Evolutionary conservation across 2,113 vertebrate species (phyloP).

Genomic region (Nettapus auritus): DNA sequence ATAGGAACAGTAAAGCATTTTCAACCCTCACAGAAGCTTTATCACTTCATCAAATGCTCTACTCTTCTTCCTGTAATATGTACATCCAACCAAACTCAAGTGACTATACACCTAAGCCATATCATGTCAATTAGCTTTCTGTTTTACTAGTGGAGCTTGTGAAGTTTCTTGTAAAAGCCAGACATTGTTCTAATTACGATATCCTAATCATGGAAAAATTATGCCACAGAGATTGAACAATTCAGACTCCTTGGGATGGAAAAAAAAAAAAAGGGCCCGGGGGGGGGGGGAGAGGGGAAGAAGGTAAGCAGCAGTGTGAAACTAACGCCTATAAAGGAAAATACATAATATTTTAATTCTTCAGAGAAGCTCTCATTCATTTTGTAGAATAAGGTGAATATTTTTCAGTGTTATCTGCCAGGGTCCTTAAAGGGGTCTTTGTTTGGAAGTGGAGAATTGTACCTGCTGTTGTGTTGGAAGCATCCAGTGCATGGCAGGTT

Average conservation of each 20-base stretch:
- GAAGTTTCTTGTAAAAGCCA: background rate
- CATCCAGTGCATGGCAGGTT: conserved; percentile 62
- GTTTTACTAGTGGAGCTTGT: background rate
- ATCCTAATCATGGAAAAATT: background rate
- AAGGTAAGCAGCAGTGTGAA: background rate
- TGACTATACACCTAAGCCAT: background rate
- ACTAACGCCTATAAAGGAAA: background rate
- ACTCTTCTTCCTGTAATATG: background rate
- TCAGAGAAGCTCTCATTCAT: background rate
- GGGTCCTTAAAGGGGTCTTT: background rate
- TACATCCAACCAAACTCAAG: background rate
- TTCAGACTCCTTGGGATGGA: no score
- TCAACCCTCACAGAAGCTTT: background rate
- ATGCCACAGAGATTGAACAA: background rate
- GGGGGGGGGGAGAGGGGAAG: background rate
- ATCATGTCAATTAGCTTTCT: background rate
- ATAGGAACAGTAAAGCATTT: background rate
- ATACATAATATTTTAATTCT: background rate
- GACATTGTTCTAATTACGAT: background rate
- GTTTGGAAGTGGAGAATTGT: background rate
- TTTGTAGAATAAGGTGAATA: background rate
- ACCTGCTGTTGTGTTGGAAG: conserved; percentile 65
- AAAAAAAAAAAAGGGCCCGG: no score
- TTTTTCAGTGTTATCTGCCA: background rate
- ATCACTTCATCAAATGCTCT: background rate